Base-by-base conservation (phyloP, 2,888 invertebrate species). In the Eupithecia abbreviata region DNA sequence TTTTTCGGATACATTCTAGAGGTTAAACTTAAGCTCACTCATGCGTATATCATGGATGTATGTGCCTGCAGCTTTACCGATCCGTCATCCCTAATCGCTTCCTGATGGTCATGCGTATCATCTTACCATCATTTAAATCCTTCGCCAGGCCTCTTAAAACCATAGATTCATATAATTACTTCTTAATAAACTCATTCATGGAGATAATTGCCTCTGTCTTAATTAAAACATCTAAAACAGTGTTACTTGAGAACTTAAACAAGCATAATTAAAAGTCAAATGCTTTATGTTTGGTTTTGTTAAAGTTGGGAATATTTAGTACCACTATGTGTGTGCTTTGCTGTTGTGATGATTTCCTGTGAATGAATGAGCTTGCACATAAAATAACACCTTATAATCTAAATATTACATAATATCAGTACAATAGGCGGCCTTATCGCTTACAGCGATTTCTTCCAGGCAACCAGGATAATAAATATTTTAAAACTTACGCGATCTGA, bases 161-260 rank as follows among this genome's bases (percentile, higher is more conserved):
- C 42, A 18, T 45, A 43, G 43, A 42, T 15, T 7, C 41, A 45
- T 45, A 4, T 18, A 43, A 9, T 68, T 13, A 66, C 67, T 68
- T 68, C n/a, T 47, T 30, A n/a, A 47, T 45, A 45, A 6, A 69
- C 15, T 69, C 69, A 69, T 18, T 69, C 69, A 47, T 47, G 45
- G 69, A 69, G 30, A 69, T 69, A 69, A 69, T 69, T 69, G 69
- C 30, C 69, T 45, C 47, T 45, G 45, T 66, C 66, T 68, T 69
- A 69, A 69, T 69, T 69, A 69, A 47, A 69, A 69, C 47, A 30
- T 69, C 69, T 47, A 69, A 69, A 47, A 47, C 69, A 69, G 18
- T n/a, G 81, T 77, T 80, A 81, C 74, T 75, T 73, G 80, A 80
- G 75, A 80, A 75, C 72, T 77, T 77, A 76, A 76, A 67, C 55